Conservation (phyloP, 2,888 invertebrate genomes). For the Odontocerum albicorne region DNA sequence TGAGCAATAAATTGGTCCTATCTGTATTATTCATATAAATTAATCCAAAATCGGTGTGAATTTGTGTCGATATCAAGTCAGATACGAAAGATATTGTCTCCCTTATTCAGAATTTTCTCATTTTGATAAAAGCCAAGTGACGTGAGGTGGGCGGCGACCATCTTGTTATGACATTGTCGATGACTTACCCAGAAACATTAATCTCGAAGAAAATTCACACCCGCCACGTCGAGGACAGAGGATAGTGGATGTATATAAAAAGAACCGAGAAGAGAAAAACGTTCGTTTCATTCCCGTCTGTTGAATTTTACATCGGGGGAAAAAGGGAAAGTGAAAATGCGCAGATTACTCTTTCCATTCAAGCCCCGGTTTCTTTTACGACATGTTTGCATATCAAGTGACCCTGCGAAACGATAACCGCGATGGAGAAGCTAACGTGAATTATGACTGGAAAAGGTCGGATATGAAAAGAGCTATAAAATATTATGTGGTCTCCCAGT, state of each 20-base stretch:
- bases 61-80: no score
- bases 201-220: constrained; percentile 3
- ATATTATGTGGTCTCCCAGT: neutral
- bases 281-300: neutral
- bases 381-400: constrained; percentile 27
- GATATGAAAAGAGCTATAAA: constrained; percentile 21
- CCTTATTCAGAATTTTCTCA: no score
- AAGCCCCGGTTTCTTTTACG: no score
- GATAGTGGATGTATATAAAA: no score
- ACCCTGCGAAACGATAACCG: constrained; percentile 7
- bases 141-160: neutral
- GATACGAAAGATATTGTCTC: no score
- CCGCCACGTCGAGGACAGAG: neutral
- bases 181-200: neutral
- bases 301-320: neutral
- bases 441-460: constrained; percentile 17
- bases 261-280: no score
- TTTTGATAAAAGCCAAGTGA: no score
- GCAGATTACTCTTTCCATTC: no score
- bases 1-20: no score
- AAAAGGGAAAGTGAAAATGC: no score
- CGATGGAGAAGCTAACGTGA: constrained; percentile 14
- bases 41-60: no score
- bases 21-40: no score
- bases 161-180: neutral